These are phyloP conservation scores for Pseudochaenichthys georgianus DNA, from an alignment of 2,797 vertebrate genomes.

Conservation along the genomic window DNA sequence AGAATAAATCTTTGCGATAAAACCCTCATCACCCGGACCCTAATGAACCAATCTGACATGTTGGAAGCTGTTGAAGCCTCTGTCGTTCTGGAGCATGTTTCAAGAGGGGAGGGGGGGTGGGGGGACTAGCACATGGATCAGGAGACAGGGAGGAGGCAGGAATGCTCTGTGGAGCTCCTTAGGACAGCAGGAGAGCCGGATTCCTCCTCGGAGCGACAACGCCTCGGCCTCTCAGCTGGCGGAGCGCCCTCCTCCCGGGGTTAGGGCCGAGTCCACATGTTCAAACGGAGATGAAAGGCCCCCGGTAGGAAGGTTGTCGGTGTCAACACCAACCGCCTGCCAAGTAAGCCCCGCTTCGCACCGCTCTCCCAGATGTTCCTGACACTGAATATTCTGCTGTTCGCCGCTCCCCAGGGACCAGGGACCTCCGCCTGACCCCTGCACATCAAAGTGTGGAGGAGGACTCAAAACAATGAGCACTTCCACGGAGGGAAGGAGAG, in stretches of 20 bases:
- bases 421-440: conserved; percentile 65
- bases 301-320: conserved; percentile 67
- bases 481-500: conserved; percentile 35
- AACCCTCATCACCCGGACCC: background rate
- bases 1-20: background rate
- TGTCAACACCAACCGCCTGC: conserved; percentile 75
- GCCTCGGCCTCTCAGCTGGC: conserved; percentile 67
- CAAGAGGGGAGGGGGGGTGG: background rate
- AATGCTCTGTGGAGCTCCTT: conserved; percentile 61
- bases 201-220: conserved; percentile 63
- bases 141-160: conserved; percentile 33
- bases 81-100: background rate
- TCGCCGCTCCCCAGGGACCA: conserved; percentile 34
- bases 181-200: conserved; percentile 65
- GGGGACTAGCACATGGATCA: background rate
- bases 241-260: conserved; percentile 66
- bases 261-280: conserved; percentile 75
- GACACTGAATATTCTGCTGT: conserved; percentile 49
- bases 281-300: conserved; percentile 80
- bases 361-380: conserved; percentile 72
- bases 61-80: background rate
- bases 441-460: conserved; percentile 76
- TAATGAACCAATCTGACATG: background rate
- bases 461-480: conserved; percentile 71
- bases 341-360: conserved; percentile 62